Evolutionary conservation across 2,888 invertebrate genomes (phyloP).

Genomic region (Autographa gamma): DNA sequence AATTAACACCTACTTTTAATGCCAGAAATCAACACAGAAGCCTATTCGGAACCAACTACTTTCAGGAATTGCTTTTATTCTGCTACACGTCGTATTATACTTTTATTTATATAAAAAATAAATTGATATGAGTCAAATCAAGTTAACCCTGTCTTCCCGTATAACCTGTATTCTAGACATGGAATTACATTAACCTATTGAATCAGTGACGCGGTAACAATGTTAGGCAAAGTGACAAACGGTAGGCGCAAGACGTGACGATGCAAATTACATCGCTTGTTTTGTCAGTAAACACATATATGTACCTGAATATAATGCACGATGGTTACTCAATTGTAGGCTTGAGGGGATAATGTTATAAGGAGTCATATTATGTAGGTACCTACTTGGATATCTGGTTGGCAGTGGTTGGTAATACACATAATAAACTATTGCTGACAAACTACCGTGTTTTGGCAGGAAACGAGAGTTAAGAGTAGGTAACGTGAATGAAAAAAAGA

Average conservation of each 20-base stretch:
- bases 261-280: slow-evolving; percentile 34
- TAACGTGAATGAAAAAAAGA: too few species aligned
- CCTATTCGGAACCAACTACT: too few species aligned
- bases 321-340: neutral
- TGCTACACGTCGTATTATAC: too few species aligned
- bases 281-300: slow-evolving; percentile 12
- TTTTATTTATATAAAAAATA: neutral
- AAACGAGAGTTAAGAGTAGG: too few species aligned
- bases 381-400: neutral
- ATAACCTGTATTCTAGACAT: neutral
- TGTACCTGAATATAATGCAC: neutral
- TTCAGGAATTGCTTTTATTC: too few species aligned
- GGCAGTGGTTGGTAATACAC: too few species aligned
- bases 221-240: slow-evolving; percentile 31
- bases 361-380: neutral
- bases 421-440: too few species aligned
- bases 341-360: neutral
- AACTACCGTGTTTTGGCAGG: too few species aligned
- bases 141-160: neutral
- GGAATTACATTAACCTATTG: slow-evolving; percentile 15
- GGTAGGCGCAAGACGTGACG: slow-evolving; percentile 38
- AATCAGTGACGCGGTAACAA: slow-evolving; percentile 40
- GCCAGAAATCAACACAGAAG: too few species aligned
- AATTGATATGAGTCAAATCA: neutral
- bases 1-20: too few species aligned